Evolutionary conservation across 2,888 invertebrate genomes (phyloP).

Genomic region (Oscheius myriophilus): DNA sequence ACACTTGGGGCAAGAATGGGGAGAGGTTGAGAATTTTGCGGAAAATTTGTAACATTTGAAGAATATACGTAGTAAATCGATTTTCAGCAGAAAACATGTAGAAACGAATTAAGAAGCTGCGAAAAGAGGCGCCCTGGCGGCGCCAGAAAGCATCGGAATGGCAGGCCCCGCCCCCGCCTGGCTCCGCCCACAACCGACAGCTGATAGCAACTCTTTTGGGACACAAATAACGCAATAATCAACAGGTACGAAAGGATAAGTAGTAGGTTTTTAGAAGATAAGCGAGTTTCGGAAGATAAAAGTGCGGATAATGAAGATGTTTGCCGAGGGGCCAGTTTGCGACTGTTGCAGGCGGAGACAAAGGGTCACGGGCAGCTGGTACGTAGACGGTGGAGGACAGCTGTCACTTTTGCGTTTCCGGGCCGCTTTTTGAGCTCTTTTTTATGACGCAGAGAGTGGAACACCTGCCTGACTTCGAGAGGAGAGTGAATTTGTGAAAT

Average conservation of each 20-base stretch:
- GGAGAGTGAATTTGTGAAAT: no score
- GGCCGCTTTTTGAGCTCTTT: no score
- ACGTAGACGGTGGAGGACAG: background rate
- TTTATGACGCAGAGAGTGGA: no score
- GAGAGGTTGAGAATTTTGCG: no score
- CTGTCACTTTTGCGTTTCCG: background rate
- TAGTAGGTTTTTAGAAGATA: no score
- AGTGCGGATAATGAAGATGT: no score
- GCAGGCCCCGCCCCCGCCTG: constrained; percentile 26
- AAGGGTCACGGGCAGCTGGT: constrained; percentile 4
- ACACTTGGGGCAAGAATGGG: no score
- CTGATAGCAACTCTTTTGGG: constrained; percentile 15
- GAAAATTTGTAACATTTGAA: no score
- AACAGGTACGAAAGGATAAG: background rate
- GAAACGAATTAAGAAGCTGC: background rate
- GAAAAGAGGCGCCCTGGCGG: constrained; percentile 1
- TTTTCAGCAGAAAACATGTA: background rate
- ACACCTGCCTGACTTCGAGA: no score
- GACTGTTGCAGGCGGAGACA: constrained; percentile 3
- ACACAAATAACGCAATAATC: background rate
- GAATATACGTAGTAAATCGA: no score
- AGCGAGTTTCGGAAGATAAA: no score
- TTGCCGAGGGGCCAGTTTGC: background rate
- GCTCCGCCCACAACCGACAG: constrained; percentile 24
- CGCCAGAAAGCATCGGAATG: background rate